Evolutionary conservation across 2,888 invertebrate species (phyloP).

Genomic region (Lottia scabra): DNA sequence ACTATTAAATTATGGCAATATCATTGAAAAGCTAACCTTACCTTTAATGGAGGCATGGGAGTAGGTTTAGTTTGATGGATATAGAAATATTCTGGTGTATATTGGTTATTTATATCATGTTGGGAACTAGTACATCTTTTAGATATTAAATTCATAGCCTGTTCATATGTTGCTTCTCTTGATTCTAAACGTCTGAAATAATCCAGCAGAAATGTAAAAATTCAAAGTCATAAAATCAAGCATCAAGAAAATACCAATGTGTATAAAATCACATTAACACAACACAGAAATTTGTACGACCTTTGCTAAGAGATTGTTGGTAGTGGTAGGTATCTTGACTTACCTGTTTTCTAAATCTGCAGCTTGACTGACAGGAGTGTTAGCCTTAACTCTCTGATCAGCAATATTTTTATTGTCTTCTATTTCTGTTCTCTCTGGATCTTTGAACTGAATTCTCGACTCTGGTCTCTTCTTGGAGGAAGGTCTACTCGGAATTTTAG

Average conservation of each 20-base stretch:
- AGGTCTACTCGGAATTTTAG: too few species aligned
- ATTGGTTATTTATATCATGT: slow-evolving; percentile 37
- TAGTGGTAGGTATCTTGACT: too few species aligned
- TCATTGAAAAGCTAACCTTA: slow-evolving; percentile 20
- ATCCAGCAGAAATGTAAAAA: too few species aligned
- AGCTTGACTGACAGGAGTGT: background rate
- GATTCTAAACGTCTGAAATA: slow-evolving; percentile 31
- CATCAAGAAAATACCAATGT: too few species aligned
- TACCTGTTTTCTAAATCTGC: too few species aligned
- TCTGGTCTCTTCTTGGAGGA: background rate
- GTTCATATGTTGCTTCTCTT: slow-evolving; percentile 54
- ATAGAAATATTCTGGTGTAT: slow-evolving; percentile 55
- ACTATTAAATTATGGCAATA: background rate
- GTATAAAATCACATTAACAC: too few species aligned
- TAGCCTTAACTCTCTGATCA: background rate
- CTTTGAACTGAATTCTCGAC: background rate
- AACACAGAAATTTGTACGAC: too few species aligned
- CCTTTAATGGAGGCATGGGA: slow-evolving; percentile 63
- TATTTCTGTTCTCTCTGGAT: background rate
- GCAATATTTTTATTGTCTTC: background rate
- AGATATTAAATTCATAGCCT: slow-evolving; percentile 54
- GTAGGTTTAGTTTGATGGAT: slow-evolving; percentile 57
- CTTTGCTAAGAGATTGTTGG: too few species aligned
- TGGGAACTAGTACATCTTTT: slow-evolving; percentile 46
- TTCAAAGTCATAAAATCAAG: too few species aligned